Conservation (phyloP, 1,140 invertebrate genomes). For the Hycleus phaleratus region DNA sequence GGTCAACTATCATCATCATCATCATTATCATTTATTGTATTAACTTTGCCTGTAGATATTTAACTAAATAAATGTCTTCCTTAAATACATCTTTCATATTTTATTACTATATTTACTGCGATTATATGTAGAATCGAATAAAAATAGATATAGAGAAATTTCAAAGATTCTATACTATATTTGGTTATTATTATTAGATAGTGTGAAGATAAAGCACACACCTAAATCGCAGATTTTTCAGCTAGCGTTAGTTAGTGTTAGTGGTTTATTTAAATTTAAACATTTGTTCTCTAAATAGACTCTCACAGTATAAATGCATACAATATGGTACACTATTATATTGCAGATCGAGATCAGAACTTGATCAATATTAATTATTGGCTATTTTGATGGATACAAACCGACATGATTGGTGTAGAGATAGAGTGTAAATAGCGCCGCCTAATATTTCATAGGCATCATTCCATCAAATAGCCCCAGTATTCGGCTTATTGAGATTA, state of each 20-base stretch:
- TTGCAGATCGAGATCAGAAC: slow-evolving; percentile 19
- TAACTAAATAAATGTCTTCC: slow-evolving; percentile 26
- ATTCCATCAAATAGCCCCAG: too few relatives aligned
- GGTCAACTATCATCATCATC: slow-evolving; percentile 7
- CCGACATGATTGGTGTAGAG: slow-evolving; percentile 18
- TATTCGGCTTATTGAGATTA: too few relatives aligned
- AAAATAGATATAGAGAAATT: slow-evolving; percentile 7
- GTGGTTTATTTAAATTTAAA: slow-evolving; percentile 17
- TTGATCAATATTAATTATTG: slow-evolving; percentile 30
- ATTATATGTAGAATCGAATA: neutral
- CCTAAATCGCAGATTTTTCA: too few relatives aligned
- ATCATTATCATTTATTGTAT: slow-evolving; percentile 20
- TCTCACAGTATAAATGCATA: too few relatives aligned
- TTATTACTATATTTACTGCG: slow-evolving; percentile 9
- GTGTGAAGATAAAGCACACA: too few relatives aligned
- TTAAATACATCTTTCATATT: slow-evolving; percentile 14
- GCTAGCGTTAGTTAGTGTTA: too few relatives aligned
- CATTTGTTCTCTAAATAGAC: too few relatives aligned
- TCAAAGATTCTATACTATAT: neutral
- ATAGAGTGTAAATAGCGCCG: slow-evolving; percentile 16
- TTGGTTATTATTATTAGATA: too few relatives aligned
- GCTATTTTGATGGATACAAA: slow-evolving; percentile 23
- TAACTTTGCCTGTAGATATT: slow-evolving; percentile 21
- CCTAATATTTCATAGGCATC: slow-evolving; percentile 9
- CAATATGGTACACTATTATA: slow-evolving; percentile 16